These are phyloP conservation scores for Pristionchus pacificus DNA, from an alignment of 1,140 invertebrate genomes.

Conservation along the genomic window DNA sequence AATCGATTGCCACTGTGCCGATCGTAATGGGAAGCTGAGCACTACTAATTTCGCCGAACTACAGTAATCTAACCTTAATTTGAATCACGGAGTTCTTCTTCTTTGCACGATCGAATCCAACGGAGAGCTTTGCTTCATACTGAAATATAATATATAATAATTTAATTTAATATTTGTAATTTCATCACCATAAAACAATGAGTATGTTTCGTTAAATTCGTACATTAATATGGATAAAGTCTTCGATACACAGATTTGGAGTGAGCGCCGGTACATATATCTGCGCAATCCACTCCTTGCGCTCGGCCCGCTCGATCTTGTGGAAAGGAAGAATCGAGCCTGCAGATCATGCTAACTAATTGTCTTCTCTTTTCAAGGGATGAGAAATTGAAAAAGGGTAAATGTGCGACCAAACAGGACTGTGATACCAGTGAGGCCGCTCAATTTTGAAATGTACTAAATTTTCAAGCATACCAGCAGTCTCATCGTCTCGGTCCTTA, in stretches of 20 bases:
- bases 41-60: background rate
- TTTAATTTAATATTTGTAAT: no score
- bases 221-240: background rate
- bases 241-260: background rate
- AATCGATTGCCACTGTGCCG: background rate
- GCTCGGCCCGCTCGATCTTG: background rate
- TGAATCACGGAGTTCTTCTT: background rate
- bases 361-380: no score
- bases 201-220: no score
- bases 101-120: background rate
- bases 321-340: background rate
- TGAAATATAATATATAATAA: no score
- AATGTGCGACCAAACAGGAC: no score
- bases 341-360: background rate
- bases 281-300: background rate
- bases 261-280: background rate
- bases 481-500: background rate
- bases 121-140: background rate
- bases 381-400: background rate
- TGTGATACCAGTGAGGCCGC: no score
- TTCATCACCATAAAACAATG: no score
- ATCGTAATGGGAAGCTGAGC: background rate
- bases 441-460: no score
- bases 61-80: background rate
- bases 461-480: background rate